A percentile compares a stretch with the other conserved stretches of the same genome.
Conservation (phyloP, 2,888 invertebrate species). For the Tortricodes alternella region DNA sequence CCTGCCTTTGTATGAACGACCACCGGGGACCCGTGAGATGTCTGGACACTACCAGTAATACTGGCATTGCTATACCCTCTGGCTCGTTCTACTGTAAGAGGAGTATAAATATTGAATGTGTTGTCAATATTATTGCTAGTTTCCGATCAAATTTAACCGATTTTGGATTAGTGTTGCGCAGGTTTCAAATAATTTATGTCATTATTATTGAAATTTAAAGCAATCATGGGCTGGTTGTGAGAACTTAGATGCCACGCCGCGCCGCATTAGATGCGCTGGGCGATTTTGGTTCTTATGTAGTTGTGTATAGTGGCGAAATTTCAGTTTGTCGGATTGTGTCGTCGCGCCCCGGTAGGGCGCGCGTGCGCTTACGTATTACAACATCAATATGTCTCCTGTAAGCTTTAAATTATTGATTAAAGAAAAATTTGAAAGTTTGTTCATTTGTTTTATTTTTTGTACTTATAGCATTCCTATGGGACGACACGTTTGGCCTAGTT, state of each 20-base stretch:
- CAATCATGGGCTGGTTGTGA: conserved; percentile 23
- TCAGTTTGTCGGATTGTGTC: conserved; percentile 47
- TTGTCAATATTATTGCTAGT: background rate
- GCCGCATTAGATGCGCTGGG: conserved; percentile 29
- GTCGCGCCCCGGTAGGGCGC: conserved; percentile 35
- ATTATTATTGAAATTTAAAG: conserved; percentile 24
- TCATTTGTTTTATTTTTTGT: conserved; percentile 61
- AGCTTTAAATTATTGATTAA: conserved; percentile 82
- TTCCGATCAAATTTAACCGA: background rate
- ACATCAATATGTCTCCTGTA: conserved; percentile 71
- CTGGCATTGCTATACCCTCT: background rate
- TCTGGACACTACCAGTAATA: background rate
- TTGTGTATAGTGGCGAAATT: conserved; percentile 56
- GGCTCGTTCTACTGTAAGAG: background rate
- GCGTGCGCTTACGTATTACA: conserved; percentile 51
- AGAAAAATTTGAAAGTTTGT: conserved; percentile 75
- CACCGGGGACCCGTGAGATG: background rate
- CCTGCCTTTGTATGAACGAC: conserved; percentile 26
- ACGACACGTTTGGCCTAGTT: background rate
- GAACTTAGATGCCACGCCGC: background rate
- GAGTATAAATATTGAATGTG: background rate
- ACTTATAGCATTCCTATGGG: background rate
- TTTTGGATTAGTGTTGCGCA: conserved; percentile 8
- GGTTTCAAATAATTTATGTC: conserved; percentile 12
- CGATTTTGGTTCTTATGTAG: conserved; percentile 47